phyloP scores from a whole-genome alignment of 2,888 invertebrate species.

The Busseola fusca region DNA sequence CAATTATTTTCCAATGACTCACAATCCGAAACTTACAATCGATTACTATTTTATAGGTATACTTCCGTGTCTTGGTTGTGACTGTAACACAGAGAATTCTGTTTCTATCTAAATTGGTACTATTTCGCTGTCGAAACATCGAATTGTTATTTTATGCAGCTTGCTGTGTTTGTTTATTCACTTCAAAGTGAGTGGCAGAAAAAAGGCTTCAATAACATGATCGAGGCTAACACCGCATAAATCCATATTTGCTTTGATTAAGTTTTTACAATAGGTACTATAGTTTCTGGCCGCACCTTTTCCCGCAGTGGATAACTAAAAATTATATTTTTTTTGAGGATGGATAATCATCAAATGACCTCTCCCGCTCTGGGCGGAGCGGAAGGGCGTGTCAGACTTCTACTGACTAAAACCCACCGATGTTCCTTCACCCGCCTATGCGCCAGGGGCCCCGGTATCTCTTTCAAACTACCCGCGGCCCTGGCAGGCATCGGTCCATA shows the following conservation, averaged over 20 bases:
- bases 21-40: slow-evolving; percentile 62
- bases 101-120: slow-evolving; percentile 22
- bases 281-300: background rate
- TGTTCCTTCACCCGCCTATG: no score
- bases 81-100: slow-evolving; percentile 50
- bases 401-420: no score
- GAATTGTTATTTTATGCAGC: slow-evolving; percentile 8
- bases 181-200: background rate
- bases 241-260: background rate
- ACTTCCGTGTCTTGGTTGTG: slow-evolving; percentile 73
- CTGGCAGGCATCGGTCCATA: no score
- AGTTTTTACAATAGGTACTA: background rate
- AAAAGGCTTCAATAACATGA: background rate
- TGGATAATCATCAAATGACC: no score
- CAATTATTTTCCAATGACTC: slow-evolving; percentile 49
- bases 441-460: no score
- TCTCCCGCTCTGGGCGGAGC: no score
- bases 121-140: slow-evolving; percentile 7
- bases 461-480: no score
- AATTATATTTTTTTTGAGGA: no score
- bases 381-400: no score
- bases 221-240: background rate
- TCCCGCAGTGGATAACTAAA: no score
- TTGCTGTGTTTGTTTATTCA: background rate
- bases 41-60: slow-evolving; percentile 66